Percentiles rank a stretch among this genome's conserved stretches.
Conservation (phyloP, 2,797 vertebrate species). For the Steatocranus sp. region DNA sequence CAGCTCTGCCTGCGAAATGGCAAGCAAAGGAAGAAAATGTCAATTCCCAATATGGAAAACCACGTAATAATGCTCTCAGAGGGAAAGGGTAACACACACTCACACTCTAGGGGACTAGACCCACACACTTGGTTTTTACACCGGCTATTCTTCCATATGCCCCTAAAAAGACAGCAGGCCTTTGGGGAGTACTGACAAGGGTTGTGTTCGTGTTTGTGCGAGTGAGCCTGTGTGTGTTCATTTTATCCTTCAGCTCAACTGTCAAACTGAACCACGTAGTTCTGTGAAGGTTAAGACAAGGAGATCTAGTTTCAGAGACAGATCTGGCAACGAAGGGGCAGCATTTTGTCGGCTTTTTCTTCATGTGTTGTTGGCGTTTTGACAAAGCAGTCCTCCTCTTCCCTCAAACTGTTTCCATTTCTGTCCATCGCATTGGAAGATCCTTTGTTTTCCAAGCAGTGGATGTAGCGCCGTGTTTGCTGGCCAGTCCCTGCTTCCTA, state of each 20-base stretch:
- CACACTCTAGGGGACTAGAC: not conserved
- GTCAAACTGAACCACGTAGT: conserved; percentile 46
- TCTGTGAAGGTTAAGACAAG: conserved; percentile 52
- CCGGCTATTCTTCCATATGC: conserved; percentile 39
- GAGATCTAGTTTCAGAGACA: conserved; percentile 38
- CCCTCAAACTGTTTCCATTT: conserved; percentile 6
- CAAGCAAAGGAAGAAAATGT: conserved; percentile 49
- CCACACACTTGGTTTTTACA: conserved; percentile 11
- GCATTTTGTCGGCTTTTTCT: conserved; percentile 8
- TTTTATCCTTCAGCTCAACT: conserved; percentile 36
- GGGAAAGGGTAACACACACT: conserved; percentile 28
- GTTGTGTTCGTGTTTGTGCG: not conserved
- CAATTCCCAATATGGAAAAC: conserved; percentile 48
- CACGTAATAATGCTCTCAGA: conserved; percentile 54
- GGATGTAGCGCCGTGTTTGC: not conserved
- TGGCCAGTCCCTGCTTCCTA: not conserved
- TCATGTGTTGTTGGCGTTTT: conserved; percentile 28
- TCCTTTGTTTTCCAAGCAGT: not conserved
- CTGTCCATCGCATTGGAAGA: conserved; percentile 4
- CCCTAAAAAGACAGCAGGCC: conserved; percentile 52
- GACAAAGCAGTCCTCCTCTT: conserved; percentile 15
- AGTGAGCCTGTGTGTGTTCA: conserved; percentile 1
- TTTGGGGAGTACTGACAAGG: conserved; percentile 45
- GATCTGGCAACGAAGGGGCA: conserved; percentile 4
- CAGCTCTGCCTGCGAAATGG: conserved; percentile 37